Evolutionary conservation across 2,888 invertebrate species (phyloP), one percentile per base, ranked within the genome.

Genomic region (Nemotelus pantherinus): DNA sequence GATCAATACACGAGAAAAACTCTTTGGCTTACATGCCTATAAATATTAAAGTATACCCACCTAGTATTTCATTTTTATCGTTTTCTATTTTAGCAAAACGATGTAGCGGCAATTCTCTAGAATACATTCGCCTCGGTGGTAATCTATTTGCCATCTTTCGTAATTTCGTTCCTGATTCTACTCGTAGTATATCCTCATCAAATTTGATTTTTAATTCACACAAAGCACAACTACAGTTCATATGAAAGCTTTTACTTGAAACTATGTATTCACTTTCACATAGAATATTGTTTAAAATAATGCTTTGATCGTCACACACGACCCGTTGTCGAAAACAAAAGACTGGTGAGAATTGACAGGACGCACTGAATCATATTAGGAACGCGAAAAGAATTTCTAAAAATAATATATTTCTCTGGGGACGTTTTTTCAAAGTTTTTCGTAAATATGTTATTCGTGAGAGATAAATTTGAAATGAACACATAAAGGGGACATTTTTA

Each of bases 21-120:
- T 25, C 25, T 25, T 25, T 25, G 25, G 25, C 25, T 25, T 25
- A 25, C 25, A 25, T 25, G 25, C 25, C 25, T 25, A 25, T 25
- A 25, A 25, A 25, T 25, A 25, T 25, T 25, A 25, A 25, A 25
- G 0, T 25, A 25, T 25, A 58, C 58, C 68, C 78, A 80, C 79
- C 79, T 68, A 80, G 67, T 58, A 78, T 77, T 41, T 78, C 58
- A 65, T 80, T 80, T 68, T 67, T 63, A 64, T 79, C 77, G 5
- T 43, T 68, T 78, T 80, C 80, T n/a, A 79, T 77, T 45, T 77
- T 74, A 5, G 72, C 78, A 63, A 76, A 77, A 44, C 76, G 71
- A 48, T 80, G 77, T 43, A 78, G 53, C 44, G 55, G 58, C 9
- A 76, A 48, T 48, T 79, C 77, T 55, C 65, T 63, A 39, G 77